A percentile compares a stretch with the other conserved stretches of the same genome.
phyloP scores from a whole-genome alignment of 2,888 invertebrate species.

The Synergus gifuensis region DNA sequence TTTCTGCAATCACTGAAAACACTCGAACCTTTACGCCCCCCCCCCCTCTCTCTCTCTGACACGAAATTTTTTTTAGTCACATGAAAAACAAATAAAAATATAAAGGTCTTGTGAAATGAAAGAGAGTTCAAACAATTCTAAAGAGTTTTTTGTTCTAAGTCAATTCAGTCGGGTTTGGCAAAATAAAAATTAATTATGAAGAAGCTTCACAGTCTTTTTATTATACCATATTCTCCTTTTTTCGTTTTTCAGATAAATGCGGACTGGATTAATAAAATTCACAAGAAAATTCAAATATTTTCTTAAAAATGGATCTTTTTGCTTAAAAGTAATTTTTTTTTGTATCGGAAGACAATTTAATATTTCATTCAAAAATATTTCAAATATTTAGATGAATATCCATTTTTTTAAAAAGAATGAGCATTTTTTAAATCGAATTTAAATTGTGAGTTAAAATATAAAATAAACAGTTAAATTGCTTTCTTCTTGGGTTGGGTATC shows the following conservation, averaged over 20 bases:
- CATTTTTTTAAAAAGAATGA: no score
- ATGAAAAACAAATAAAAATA: background rate
- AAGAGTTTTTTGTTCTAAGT: background rate
- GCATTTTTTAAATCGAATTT: no score
- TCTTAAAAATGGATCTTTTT: no score
- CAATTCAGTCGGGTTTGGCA: background rate
- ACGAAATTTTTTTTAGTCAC: background rate
- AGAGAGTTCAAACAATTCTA: background rate
- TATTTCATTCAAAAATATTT: no score
- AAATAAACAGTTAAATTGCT: slow-evolving; percentile 17
- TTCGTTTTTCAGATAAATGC: no score
- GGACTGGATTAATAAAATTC: no score
- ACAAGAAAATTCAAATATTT: no score
- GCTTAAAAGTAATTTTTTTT: no score
- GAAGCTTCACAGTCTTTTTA: background rate
- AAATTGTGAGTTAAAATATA: background rate
- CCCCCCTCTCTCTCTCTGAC: background rate
- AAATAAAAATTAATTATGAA: background rate
- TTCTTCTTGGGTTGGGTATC: slow-evolving; percentile 32
- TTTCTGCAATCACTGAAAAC: slow-evolving; percentile 42
- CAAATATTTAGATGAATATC: no score
- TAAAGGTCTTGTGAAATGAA: background rate
- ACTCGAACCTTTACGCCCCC: background rate
- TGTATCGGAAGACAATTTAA: no score
- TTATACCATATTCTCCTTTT: no score